A percentile compares a stretch with the other conserved stretches of the same genome.
Conservation (phyloP, 2,888 invertebrate genomes). For the Apocheima hispidaria region DNA sequence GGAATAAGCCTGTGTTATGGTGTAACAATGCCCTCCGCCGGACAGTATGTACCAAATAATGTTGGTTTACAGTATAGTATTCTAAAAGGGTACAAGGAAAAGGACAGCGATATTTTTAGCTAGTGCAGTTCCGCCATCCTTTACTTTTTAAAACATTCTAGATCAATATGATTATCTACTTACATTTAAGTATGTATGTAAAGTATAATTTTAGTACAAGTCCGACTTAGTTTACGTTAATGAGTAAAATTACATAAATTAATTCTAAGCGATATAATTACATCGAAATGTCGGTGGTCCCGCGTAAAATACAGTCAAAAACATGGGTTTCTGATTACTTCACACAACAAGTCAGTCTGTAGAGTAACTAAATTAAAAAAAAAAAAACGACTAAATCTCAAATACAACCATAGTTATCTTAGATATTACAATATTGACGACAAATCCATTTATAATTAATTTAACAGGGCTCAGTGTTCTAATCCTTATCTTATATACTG, state of each 20-base stretch:
- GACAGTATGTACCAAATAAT: no score
- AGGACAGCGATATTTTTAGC: not conserved
- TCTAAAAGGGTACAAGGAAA: not conserved
- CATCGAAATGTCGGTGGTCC: slow-evolving; percentile 61
- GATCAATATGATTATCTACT: slow-evolving; percentile 7
- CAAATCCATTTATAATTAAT: no score
- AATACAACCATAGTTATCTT: slow-evolving; percentile 22
- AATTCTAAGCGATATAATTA: slow-evolving; percentile 38
- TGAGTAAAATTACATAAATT: slow-evolving; percentile 11
- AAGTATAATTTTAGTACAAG: slow-evolving; percentile 13
- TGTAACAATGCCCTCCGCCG: no score
- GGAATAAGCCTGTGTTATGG: no score
- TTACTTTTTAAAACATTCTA: not conserved
- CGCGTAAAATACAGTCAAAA: slow-evolving; percentile 49
- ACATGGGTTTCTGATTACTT: slow-evolving; percentile 24
- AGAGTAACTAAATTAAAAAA: slow-evolving; percentile 22
- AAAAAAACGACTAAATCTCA: slow-evolving; percentile 37
- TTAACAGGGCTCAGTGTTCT: no score
- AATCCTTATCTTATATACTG: no score
- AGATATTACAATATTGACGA: not conserved
- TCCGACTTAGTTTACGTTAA: slow-evolving; percentile 6
- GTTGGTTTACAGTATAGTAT: no score
- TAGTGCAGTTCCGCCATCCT: no score
- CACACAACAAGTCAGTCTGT: slow-evolving; percentile 37
- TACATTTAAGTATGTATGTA: not conserved